Base-by-base conservation (phyloP, 2,113 vertebrate species). In the Cheilinus undulatus region DNA sequence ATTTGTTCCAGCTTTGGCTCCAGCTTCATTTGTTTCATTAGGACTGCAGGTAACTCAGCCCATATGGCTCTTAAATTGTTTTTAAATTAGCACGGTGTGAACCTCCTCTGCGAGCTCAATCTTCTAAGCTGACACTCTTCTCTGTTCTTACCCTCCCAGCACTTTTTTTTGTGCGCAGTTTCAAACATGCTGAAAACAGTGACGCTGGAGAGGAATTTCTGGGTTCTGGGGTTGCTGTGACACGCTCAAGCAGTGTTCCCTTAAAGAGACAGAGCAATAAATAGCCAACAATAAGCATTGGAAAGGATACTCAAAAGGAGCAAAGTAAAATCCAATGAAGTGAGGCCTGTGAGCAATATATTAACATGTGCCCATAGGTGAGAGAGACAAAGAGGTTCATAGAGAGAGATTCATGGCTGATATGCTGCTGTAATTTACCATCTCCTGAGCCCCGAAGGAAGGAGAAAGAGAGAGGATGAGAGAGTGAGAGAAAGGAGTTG, bases 371-470 rank as follows among this genome's bases (percentile, higher is more conserved):
- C 48, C 67, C 9, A 13, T 65, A 69, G 71, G 77, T 64, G 52
- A 82, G 72, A 76, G 46, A 75, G 83, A 86, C 72, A 81, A 74
- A 78, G 46, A 48, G 62, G 30, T 72, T 80, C 76, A 73, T 65
- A 83, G 60, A 48, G 40, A 48, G 45, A 69, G 75, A 86, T 75
- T 83, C 65, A 85, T 28, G 50, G 80, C 67, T 71, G 66, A 75
- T 76, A 73, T 80, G 79, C 68, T 65, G 53, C 81, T 65, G 75
- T 89, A 83, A 85, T 87, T 89, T 78, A 85, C 46, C 58, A 45
- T 43, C 62, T 49, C 64, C 85, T 14, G 42, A 53, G 40, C 49
- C 51, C 32, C 34, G 46, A 15, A 66, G 53, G 50, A 56, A 22
- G 10, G 34, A 64, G 49, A 13, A 54, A 42, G 45, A 19, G 59